These are phyloP conservation scores for Zeugodacus cucurbitae DNA, from an alignment of 1,140 invertebrate genomes.

Conservation along the genomic window DNA sequence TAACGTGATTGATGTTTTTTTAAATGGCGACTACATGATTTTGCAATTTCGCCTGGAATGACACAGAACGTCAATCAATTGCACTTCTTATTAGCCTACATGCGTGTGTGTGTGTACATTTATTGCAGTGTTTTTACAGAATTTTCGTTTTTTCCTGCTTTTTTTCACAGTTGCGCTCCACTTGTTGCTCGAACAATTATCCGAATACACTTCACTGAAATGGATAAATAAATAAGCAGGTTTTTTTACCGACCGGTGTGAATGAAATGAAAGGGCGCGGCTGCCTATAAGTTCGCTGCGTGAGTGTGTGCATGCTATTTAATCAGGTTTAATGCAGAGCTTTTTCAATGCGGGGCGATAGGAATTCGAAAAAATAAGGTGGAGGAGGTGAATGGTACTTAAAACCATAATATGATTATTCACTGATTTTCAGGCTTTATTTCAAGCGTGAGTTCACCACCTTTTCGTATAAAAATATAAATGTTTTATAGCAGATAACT, in stretches of 20 bases:
- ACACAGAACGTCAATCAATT: conserved; percentile 5
- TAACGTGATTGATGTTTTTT: conserved; percentile 29
- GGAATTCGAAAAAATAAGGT: too few species aligned
- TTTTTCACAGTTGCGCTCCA: background rate
- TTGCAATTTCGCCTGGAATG: conserved; percentile 8
- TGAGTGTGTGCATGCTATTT: background rate
- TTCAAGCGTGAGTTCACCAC: too few species aligned
- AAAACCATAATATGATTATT: too few species aligned
- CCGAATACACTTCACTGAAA: background rate
- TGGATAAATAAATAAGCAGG: background rate
- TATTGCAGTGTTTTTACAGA: background rate
- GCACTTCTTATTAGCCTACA: background rate
- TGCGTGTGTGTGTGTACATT: background rate
- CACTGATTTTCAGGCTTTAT: too few species aligned
- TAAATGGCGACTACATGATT: conserved; percentile 28
- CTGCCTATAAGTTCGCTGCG: background rate
- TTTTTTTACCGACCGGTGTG: background rate
- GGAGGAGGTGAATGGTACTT: too few species aligned
- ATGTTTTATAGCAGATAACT: too few species aligned
- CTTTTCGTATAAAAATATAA: too few species aligned
- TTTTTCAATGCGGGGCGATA: background rate
- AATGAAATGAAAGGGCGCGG: background rate
- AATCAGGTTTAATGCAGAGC: background rate
- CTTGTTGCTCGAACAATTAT: conserved; percentile 10
- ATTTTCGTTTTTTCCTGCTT: background rate